Conservation (phyloP, 1,140 invertebrate species). For the Lasioglossum baleicum region DNA sequence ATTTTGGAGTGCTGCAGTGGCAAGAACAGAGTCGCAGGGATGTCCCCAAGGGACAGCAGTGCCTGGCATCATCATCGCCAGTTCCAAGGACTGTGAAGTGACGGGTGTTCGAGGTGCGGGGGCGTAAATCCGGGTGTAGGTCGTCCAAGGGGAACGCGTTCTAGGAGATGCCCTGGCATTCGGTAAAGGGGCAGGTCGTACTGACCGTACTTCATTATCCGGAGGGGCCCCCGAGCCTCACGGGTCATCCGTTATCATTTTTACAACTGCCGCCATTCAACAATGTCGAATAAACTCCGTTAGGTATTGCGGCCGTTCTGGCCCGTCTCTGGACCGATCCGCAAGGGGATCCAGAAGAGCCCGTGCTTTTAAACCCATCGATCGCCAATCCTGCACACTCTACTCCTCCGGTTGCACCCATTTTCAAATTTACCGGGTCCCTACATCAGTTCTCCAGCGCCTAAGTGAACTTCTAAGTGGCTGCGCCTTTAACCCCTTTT, state of each 20-base stretch:
- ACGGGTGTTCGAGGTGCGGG: constrained; percentile 44
- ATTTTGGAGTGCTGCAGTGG: too few species aligned
- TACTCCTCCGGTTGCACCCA: neutral
- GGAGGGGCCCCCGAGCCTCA: constrained; percentile 72
- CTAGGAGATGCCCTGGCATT: constrained; percentile 62
- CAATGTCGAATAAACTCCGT: constrained; percentile 81
- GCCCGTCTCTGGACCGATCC: constrained; percentile 50
- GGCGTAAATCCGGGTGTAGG: constrained; percentile 61
- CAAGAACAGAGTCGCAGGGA: neutral
- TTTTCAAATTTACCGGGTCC: too few species aligned
- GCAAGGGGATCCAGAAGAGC: constrained; percentile 70
- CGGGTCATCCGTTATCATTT: constrained; percentile 80
- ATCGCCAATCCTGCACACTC: constrained; percentile 53
- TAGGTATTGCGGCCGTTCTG: constrained; percentile 74
- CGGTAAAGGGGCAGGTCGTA: constrained; percentile 66
- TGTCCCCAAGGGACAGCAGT: neutral
- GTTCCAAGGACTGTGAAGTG: constrained; percentile 14
- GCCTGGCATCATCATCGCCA: neutral
- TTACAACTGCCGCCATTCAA: constrained; percentile 81
- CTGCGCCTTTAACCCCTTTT: too few species aligned
- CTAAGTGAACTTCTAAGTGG: too few species aligned
- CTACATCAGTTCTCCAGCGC: too few species aligned
- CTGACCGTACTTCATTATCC: constrained; percentile 80
- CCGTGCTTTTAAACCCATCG: constrained; percentile 67
- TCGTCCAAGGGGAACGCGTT: constrained; percentile 60